phyloP scores from a whole-genome alignment of 2,797 vertebrate genomes.

The Alcedo quadribrachys region DNA sequence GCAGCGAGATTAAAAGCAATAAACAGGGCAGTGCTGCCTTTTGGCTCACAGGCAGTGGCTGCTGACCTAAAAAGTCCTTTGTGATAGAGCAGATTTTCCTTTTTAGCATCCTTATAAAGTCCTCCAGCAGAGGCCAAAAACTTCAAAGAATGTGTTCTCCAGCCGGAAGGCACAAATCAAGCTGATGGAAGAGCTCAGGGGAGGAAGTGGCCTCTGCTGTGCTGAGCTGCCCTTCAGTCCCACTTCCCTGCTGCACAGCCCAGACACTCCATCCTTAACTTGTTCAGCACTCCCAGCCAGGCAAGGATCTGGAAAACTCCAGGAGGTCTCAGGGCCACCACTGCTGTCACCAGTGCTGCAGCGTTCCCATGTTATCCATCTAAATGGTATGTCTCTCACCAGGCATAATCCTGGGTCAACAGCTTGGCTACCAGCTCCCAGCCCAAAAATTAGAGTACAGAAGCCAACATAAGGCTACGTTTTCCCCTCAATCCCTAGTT shows the following conservation, averaged over 20 bases:
- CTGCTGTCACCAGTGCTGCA: rapidly evolving
- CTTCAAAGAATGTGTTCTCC: constrained; percentile 62
- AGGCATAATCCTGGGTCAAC: not conserved
- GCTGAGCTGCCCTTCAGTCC: not conserved
- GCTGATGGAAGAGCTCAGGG: constrained; percentile 54
- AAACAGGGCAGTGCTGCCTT: not conserved
- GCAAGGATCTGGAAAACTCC: rapidly evolving
- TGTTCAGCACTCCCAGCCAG: not conserved
- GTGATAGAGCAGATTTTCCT: constrained; percentile 31
- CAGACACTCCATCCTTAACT: not conserved
- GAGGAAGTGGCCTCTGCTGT: constrained; percentile 37
- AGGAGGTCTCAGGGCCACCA: not conserved
- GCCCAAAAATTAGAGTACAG: not conserved
- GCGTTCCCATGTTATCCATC: rapidly evolving
- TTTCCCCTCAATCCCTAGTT: not conserved
- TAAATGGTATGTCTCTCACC: rapidly evolving
- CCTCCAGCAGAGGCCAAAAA: constrained; percentile 53
- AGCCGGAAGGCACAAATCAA: constrained; percentile 67
- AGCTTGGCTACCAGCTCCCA: not conserved
- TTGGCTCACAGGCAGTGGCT: not conserved
- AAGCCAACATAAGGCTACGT: not conserved
- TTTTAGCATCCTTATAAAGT: constrained; percentile 53
- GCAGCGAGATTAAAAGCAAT: not conserved
- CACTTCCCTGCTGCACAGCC: not conserved
- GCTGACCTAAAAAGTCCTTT: constrained; percentile 57